Evolutionary conservation across 1,140 invertebrate genomes (phyloP).

Genomic region (Oscheius sp.): DNA sequence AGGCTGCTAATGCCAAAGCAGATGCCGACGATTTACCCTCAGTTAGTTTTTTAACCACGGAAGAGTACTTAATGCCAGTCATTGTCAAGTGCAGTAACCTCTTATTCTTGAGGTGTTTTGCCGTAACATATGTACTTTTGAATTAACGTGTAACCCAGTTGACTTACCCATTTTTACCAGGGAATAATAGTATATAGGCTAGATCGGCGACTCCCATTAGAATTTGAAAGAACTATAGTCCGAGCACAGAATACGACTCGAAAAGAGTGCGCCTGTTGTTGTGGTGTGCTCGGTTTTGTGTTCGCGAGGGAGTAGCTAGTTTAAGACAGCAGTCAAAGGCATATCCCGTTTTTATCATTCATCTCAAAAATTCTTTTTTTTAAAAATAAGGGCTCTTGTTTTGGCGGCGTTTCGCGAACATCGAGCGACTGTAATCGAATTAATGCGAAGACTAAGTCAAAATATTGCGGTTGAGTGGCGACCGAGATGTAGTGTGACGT

Average conservation of each 20-base stretch:
- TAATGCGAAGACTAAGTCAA: neutral
- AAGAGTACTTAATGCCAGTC: no score
- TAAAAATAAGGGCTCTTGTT: neutral
- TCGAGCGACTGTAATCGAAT: neutral
- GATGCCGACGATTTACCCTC: constrained; percentile 34
- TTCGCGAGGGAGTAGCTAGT: neutral
- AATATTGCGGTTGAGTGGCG: no score
- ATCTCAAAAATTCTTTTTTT: neutral
- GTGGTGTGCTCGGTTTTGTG: neutral
- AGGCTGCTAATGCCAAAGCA: neutral
- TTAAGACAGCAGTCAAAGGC: neutral
- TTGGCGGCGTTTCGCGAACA: neutral
- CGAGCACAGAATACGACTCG: neutral
- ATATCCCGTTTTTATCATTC: no score
- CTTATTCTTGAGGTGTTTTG: neutral
- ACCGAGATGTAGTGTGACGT: no score
- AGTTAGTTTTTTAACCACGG: neutral
- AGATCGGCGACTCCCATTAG: no score
- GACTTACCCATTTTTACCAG: no score
- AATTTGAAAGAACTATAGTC: no score
- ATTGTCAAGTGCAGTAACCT: no score
- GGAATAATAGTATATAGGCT: no score
- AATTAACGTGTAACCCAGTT: neutral
- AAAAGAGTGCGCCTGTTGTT: constrained; percentile 2
- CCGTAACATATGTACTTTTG: neutral